Evolutionary conservation across 2,888 invertebrate genomes (phyloP).

Genomic region (Orthonychiurus folsomi): DNA sequence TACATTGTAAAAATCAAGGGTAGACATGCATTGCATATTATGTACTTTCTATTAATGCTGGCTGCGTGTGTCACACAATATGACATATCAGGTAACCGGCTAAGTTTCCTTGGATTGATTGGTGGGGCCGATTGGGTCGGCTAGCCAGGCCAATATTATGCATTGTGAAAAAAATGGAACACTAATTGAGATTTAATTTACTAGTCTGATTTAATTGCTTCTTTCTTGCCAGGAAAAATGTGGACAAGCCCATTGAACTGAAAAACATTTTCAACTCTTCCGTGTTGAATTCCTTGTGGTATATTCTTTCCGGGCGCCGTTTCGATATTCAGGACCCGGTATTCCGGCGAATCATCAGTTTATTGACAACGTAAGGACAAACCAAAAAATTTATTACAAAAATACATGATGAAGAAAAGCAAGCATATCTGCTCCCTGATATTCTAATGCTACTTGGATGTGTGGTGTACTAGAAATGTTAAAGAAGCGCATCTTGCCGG

Average conservation of each 20-base stretch:
- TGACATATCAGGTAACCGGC: too few relatives aligned
- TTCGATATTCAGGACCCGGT: conserved; percentile 31
- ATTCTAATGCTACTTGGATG: too few relatives aligned
- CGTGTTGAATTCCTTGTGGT: conserved; percentile 32
- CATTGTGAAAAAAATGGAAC: neutral
- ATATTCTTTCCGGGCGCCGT: conserved; percentile 7
- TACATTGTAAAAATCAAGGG: too few relatives aligned
- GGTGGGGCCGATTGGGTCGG: too few relatives aligned
- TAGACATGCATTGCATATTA: too few relatives aligned
- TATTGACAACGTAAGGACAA: conserved; percentile 6
- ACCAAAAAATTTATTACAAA: neutral
- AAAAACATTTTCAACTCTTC: conserved; percentile 28
- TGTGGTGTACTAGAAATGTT: conserved; percentile 1
- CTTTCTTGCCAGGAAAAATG: neutral
- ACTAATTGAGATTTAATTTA: neutral
- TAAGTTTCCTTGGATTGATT: too few relatives aligned
- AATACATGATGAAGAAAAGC: too few relatives aligned
- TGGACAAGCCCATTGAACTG: conserved; percentile 18
- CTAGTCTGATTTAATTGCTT: neutral
- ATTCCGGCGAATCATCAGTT: conserved; percentile 18
- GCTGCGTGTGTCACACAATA: too few relatives aligned
- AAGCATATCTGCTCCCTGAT: too few relatives aligned
- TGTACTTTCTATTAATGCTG: too few relatives aligned
- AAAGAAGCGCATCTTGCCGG: neutral
- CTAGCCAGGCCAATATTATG: neutral